A percentile compares a stretch with the other conserved stretches of the same genome.
These are phyloP conservation scores for Crambe crambe DNA, from an alignment of 37 sponge, comb jelly and placozoan species.

Conservation along the genomic window DNA sequence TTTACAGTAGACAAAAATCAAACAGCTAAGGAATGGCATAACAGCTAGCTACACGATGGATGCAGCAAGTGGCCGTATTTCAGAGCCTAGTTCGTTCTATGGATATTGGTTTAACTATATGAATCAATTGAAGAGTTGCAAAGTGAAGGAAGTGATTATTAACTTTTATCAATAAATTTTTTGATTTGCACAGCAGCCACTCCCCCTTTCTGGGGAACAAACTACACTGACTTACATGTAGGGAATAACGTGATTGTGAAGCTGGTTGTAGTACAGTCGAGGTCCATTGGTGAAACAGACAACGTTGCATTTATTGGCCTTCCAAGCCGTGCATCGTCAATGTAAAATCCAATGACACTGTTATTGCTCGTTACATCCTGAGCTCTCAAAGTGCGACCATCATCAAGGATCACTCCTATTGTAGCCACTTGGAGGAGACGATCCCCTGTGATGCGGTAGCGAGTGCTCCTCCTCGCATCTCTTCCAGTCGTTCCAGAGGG, in stretches of 20 bases:
- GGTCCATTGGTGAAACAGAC: background rate
- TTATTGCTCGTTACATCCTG: background rate
- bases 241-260: background rate
- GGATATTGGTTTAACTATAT: too few species aligned
- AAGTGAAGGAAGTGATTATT: too few species aligned
- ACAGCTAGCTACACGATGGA: too few species aligned
- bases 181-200: constrained; percentile 8
- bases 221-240: constrained; percentile 3
- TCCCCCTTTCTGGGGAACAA: background rate
- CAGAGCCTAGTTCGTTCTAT: too few species aligned
- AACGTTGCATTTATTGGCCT: background rate
- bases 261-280: background rate
- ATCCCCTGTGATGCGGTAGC: constrained; percentile 24
- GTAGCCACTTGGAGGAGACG: constrained; percentile 4
- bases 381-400: background rate
- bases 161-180: background rate
- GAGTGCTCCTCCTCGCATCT: background rate
- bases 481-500: constrained; percentile 25
- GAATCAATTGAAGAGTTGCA: too few species aligned
- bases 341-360: background rate
- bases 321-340: background rate
- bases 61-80: too few species aligned
- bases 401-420: background rate
- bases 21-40: too few species aligned
- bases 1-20: too few species aligned